Base-by-base conservation (phyloP, 2,113 vertebrate species). In the Festucalex cinctus region DNA sequence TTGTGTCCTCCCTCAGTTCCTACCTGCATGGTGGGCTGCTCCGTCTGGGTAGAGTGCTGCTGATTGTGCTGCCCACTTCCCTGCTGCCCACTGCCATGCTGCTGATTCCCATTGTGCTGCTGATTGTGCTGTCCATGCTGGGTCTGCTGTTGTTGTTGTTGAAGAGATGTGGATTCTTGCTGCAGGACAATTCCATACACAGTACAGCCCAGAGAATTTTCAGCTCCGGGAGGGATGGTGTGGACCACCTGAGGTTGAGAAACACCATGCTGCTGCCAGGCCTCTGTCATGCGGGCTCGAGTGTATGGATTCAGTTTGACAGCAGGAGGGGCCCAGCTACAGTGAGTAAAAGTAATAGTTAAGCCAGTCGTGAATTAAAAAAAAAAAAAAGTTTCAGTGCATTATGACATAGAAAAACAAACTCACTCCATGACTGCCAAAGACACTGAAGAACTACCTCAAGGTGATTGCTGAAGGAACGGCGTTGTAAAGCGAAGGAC, bases 151-250 rank as follows among this genome's bases (percentile, higher is more conserved):
- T 87, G 88, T 69, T 94, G 94, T 82, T 39, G 60, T 37, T 61
- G 57, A 93, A 96, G 85, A 0, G 93, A 76, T 6, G 89, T 78
- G 0, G 94, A 85, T 39, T 99, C 96, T 0, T 93, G 92, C 84
- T 98, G 97, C 64, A 99, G 91, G 16, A 98, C 94, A 24, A 98
- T 98, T 70, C 96, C 97, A 0, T 98, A 98, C 28, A 99, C 95
- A 0, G 97, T 94, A 13, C 96, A 98, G 82, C 96, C 95, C 85
- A 99, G n/a, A 0, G 96, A 79, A 64, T 91, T 96, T 87, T 98
- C 96, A 0, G 92, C 82, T 63, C 92, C 93, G 0, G 95, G 88
- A 0, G 96, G 92, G 59, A 99, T 91, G 49, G 94, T 87, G 86
- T 98, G 96, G 60, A 98, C 96, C 0, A 95, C 92, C 2, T 94